Evolutionary conservation across 1,140 invertebrate species (phyloP), one percentile per base, ranked within the genome.

Genomic region (Eulimnadia texana): DNA sequence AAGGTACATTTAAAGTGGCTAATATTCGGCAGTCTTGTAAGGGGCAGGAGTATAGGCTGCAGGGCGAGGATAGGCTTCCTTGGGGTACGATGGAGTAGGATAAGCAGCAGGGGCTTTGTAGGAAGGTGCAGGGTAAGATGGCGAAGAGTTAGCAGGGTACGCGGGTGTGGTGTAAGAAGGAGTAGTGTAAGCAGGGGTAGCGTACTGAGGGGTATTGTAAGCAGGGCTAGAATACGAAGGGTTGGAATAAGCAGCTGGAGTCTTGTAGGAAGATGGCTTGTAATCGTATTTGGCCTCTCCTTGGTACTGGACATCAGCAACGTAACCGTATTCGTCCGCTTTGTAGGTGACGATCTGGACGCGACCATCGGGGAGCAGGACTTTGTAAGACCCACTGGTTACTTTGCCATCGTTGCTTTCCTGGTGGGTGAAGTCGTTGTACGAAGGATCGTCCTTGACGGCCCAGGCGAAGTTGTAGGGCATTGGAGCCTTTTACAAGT

Each of bases 401-500:
- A 64, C 50, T 64, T 63, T 61, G 3, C 66, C 67, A 68, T 69
- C 67, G 22, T 61, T 65, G 55, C 59, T 64, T 61, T 69, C 67
- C 16, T 55, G 51, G 62, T 66, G 65, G 60, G 57, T 60, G 62
- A 64, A 69, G 58, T 65, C 65, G 65, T 66, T 63, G 58, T 64
- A 66, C 16, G 65, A 65, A 53, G 69, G 64, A 54, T 66, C 66
- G 58, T 69, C 68, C 19, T 57, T 47, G 6, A 69, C 68, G 63
- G 66, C n/a, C 59, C 68, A 69, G 51, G 65, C 64, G 63, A 68
- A 69, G 58, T 66, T 60, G 63, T 69, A 68, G 16, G 67, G 67
- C 55, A 58, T 58, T 16, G 42, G 55, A 58, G 64, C 55, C 6
- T 58, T 6, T 42, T 42, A 42, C 6, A 42, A 42, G n/a, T n/a